These are phyloP conservation scores for Monarcha castaneiventris DNA, from an alignment of 2,113 vertebrate species.

Conservation along the genomic window DNA sequence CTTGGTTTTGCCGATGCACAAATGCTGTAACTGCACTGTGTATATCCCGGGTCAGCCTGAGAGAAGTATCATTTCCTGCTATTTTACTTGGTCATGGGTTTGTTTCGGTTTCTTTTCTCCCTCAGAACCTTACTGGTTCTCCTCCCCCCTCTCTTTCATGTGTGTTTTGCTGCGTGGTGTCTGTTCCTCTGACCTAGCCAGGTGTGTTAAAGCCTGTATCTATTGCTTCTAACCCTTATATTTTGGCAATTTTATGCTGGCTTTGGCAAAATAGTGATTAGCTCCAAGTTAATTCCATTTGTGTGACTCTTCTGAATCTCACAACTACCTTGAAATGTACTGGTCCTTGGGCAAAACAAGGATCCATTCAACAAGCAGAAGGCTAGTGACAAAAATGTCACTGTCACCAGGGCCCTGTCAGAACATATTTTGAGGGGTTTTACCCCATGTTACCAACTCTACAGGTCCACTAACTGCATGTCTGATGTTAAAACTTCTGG, in stretches of 20 bases:
- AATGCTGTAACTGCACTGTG: neutral
- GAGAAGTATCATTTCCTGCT: neutral
- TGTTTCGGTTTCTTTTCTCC: neutral
- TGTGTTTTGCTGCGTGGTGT: neutral
- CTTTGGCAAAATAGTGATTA: neutral
- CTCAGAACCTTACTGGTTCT: neutral
- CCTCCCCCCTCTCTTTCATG: rapidly evolving
- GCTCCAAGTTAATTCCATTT: neutral
- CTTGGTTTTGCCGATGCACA: neutral
- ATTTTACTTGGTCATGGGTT: neutral
- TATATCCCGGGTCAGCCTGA: rapidly evolving
- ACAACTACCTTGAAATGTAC: neutral
- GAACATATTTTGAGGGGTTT: neutral
- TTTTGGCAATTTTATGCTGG: neutral
- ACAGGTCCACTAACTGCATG: neutral
- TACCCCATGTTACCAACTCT: neutral
- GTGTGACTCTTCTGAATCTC: neutral
- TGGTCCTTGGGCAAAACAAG: neutral
- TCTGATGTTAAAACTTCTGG: neutral
- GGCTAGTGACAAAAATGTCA: neutral
- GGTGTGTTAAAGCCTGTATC: neutral
- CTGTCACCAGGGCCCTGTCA: neutral
- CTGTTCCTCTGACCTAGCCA: neutral
- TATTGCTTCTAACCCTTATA: neutral
- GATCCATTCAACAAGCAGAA: neutral